phyloP scores from a whole-genome alignment of 2,797 vertebrate species.

The Characodon lateralis region DNA sequence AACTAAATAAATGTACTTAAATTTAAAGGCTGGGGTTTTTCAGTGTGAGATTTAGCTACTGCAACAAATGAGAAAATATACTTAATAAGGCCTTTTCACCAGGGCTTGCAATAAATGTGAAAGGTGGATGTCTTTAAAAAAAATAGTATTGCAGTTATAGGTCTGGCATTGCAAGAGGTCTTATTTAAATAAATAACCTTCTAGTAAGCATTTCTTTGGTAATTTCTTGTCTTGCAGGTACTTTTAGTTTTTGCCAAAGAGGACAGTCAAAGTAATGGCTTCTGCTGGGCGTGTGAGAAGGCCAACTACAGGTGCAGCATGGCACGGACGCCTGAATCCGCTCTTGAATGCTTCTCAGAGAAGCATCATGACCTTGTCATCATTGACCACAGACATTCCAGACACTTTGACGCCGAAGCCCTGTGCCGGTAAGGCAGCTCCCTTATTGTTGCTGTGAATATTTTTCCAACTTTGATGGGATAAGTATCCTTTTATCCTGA shows the following conservation, averaged over 20 bases:
- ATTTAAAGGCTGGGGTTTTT: background rate
- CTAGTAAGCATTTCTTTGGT: background rate
- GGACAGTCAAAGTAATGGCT: slow-evolving; percentile 94
- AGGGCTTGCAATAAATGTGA: background rate
- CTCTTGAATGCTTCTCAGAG: slow-evolving; percentile 91
- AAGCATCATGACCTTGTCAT: slow-evolving; percentile 96
- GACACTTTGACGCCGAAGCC: slow-evolving; percentile 92
- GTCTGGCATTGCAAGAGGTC: background rate
- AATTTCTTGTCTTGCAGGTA: slow-evolving; percentile 83
- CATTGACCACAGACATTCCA: slow-evolving; percentile 95
- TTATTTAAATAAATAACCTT: background rate
- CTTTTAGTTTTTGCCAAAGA: slow-evolving; percentile 99
- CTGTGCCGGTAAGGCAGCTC: slow-evolving; percentile 89
- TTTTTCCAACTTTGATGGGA: background rate
- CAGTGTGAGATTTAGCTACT: background rate
- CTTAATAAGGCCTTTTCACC: background rate
- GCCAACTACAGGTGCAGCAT: slow-evolving; percentile 90
- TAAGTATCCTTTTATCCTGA: background rate
- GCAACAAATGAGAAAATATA: background rate
- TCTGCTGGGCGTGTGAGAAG: slow-evolving; percentile 95
- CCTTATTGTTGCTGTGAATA: slow-evolving; percentile 1
- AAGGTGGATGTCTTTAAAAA: background rate
- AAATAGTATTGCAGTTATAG: background rate
- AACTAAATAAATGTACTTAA: background rate
- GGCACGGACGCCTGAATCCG: slow-evolving; percentile 87